A percentile compares a stretch with the other conserved stretches of the same genome.
Evolutionary conservation across 2,113 vertebrate species (phyloP).

Genomic region (Columba janthina): DNA sequence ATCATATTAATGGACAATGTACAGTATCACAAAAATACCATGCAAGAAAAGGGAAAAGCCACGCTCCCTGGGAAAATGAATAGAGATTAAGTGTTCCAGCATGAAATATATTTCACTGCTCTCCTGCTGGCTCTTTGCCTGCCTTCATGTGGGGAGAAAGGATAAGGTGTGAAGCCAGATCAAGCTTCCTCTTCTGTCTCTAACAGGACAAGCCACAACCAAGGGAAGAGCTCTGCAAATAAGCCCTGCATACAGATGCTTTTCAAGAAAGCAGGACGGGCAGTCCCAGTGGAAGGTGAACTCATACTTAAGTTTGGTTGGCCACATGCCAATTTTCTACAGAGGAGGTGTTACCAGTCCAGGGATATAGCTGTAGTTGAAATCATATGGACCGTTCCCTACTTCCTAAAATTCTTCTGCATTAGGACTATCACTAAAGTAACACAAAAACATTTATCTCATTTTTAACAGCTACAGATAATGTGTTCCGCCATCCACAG

Average conservation of each 20-base stretch:
- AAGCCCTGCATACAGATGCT: conserved; percentile 5
- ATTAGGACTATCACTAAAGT: neutral
- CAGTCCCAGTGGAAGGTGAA: conserved; percentile 52
- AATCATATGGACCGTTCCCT: neutral
- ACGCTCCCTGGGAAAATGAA: conserved; percentile 23
- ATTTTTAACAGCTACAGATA: neutral
- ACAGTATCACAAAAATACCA: neutral
- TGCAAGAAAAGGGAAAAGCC: conserved; percentile 23
- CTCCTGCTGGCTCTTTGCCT: conserved; percentile 61
- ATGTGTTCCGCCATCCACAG: neutral
- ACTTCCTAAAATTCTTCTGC: conserved; percentile 24
- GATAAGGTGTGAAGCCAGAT: conserved; percentile 65
- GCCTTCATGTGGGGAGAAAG: conserved; percentile 55
- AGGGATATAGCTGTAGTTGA: conserved; percentile 2
- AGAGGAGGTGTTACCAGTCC: conserved; percentile 23
- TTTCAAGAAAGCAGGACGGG: conserved; percentile 37
- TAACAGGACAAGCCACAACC: conserved; percentile 31
- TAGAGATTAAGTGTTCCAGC: conserved; percentile 47
- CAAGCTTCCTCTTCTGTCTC: conserved; percentile 43
- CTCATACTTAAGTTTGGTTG: conserved; percentile 30
- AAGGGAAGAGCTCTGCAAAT: neutral
- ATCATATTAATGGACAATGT: conserved; percentile 19
- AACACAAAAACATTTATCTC: neutral
- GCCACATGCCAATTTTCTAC: conserved; percentile 22
- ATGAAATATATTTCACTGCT: conserved; percentile 48